phyloP scores from a whole-genome alignment of 2,797 vertebrate species.

The Amphiprion clarkii region DNA sequence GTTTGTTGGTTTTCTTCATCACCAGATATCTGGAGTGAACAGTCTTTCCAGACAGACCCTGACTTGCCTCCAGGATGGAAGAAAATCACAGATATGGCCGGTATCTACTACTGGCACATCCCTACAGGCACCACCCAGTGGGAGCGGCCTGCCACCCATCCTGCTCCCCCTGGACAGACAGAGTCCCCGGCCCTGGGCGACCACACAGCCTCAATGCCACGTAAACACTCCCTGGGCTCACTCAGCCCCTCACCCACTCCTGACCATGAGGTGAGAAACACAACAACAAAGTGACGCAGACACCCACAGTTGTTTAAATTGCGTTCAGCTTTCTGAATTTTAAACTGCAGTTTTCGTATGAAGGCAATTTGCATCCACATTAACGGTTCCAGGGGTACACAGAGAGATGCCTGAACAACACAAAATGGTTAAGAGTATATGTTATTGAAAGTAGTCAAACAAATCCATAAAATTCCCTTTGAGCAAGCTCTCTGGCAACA shows the following conservation, averaged over 20 bases:
- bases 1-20: slow-evolving; percentile 9
- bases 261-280: slow-evolving; percentile 91
- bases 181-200: slow-evolving; percentile 53
- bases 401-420: too few relatives aligned
- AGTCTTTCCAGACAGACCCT: slow-evolving; percentile 95
- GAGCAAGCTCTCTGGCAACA: too few relatives aligned
- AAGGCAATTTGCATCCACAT: neutral
- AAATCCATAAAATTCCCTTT: too few relatives aligned
- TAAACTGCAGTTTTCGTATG: neutral
- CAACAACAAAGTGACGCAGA: neutral
- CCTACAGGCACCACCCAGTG: slow-evolving; percentile 98
- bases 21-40: slow-evolving; percentile 96
- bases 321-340: neutral
- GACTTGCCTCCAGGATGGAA: slow-evolving; percentile 99
- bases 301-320: neutral
- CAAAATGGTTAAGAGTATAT: too few relatives aligned
- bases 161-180: slow-evolving; percentile 71
- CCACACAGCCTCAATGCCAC: slow-evolving; percentile 65
- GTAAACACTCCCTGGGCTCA: slow-evolving; percentile 91
- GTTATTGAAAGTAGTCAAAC: too few relatives aligned
- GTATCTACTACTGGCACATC: slow-evolving; percentile 99
- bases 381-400: neutral
- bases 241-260: slow-evolving; percentile 93
- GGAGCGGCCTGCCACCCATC: slow-evolving; percentile 89
- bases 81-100: slow-evolving; percentile 94